Conservation (phyloP, 92 coral and sea anemone species). For the Scolanthus callimorphus region DNA sequence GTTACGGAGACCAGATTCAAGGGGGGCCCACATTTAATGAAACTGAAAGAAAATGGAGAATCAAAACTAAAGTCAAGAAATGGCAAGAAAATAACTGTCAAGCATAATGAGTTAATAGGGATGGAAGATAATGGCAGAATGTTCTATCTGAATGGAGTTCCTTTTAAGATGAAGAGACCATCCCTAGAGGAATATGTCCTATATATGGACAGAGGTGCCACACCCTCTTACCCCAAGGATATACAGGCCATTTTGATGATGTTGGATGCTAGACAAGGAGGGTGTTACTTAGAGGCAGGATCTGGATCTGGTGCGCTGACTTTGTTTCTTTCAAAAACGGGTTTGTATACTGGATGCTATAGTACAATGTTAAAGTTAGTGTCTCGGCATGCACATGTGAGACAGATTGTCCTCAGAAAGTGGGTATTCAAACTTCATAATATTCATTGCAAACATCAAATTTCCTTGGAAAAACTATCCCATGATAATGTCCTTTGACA, state of each 20-base stretch:
- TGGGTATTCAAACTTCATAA: too few relatives aligned
- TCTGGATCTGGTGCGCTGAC: conserved; percentile 38
- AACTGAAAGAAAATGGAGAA: conserved; percentile 10
- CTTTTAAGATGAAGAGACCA: conserved; percentile 14
- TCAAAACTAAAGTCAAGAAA: conserved; percentile 21
- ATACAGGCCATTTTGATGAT: conserved; percentile 37
- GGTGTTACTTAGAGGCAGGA: conserved; percentile 31
- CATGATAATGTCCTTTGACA: too few relatives aligned
- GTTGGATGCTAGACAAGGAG: conserved; percentile 25
- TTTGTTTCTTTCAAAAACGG: conserved; percentile 31
- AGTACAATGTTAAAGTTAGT: too few relatives aligned
- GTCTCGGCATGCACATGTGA: too few relatives aligned
- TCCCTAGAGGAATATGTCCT: conserved; percentile 21
- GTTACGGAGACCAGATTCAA: conserved; percentile 13
- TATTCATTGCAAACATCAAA: too few relatives aligned
- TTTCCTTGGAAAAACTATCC: too few relatives aligned
- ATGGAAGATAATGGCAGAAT: conserved; percentile 1
- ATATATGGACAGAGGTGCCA: conserved; percentile 26
- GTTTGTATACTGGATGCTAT: neutral
- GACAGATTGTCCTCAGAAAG: too few relatives aligned
- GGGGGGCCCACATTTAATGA: conserved; percentile 9
- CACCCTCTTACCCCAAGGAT: conserved; percentile 39
- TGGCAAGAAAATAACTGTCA: conserved; percentile 9
- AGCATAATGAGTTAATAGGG: conserved; percentile 17
- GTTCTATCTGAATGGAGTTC: conserved; percentile 2